Evolutionary conservation across 1,140 invertebrate species (phyloP).

Genomic region (Listronotus bonariensis): DNA sequence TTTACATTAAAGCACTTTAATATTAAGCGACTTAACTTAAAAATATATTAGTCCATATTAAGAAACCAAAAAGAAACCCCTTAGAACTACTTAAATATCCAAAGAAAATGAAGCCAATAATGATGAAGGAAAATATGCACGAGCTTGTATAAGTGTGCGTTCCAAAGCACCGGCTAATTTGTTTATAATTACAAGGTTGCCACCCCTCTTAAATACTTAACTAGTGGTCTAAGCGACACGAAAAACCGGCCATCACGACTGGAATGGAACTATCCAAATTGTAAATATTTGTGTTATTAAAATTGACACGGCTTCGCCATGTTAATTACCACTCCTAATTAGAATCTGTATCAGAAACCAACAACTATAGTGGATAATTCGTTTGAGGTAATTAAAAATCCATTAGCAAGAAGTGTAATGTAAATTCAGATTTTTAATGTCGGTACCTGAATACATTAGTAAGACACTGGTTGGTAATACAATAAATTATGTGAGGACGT

Average conservation of each 20-base stretch:
- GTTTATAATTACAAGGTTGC: conserved; percentile 39
- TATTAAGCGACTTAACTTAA: too few relatives aligned
- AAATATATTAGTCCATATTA: too few relatives aligned
- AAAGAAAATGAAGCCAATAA: conserved; percentile 5
- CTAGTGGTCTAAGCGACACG: conserved; percentile 29
- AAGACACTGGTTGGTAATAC: conserved; percentile 24
- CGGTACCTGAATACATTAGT: conserved; percentile 44
- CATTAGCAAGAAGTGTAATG: conserved; percentile 51
- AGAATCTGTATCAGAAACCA: conserved; percentile 46
- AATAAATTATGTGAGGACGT: conserved; percentile 9
- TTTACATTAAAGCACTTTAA: too few relatives aligned
- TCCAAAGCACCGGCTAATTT: conserved; percentile 33
- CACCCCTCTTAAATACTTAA: conserved; percentile 34
- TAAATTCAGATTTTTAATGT: conserved; percentile 51
- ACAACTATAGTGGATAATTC: conserved; percentile 49
- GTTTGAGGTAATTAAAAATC: conserved; percentile 52
- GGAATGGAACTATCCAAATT: conserved; percentile 15
- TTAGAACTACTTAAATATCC: too few relatives aligned
- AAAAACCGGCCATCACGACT: not conserved
- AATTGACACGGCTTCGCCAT: conserved; percentile 49
- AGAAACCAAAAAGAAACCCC: too few relatives aligned
- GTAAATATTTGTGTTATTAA: conserved; percentile 50
- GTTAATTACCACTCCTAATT: conserved; percentile 48
- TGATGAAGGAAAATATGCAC: conserved; percentile 21
- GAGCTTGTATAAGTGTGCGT: conserved; percentile 26